Evolutionary conservation across 2,797 vertebrate genomes (phyloP).

Genomic region (Phalanger gymnotis): DNA sequence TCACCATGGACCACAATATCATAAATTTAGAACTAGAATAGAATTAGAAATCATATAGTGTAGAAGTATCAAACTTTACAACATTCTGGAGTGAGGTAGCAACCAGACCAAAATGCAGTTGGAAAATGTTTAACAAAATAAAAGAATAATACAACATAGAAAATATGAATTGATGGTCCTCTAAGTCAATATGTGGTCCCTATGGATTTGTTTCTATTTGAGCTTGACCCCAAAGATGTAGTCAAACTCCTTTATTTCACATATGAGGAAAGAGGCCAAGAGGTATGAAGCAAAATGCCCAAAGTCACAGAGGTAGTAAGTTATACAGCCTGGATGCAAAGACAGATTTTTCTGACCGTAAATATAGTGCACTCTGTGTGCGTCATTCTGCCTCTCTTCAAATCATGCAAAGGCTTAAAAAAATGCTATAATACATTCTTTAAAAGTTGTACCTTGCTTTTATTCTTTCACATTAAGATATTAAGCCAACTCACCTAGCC

Average conservation of each 20-base stretch:
- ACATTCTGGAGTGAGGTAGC: background rate
- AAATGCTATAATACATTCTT: background rate
- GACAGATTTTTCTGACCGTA: background rate
- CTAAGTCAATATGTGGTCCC: background rate
- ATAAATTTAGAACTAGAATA: background rate
- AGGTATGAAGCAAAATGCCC: background rate
- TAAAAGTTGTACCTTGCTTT: background rate
- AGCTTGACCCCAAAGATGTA: background rate
- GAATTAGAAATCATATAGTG: background rate
- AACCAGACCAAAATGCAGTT: background rate
- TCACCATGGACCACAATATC: background rate
- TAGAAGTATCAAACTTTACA: background rate
- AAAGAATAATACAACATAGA: background rate
- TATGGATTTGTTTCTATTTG: background rate
- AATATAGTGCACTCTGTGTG: background rate
- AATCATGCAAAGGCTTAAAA: conserved; percentile 20
- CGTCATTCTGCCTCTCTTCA: background rate
- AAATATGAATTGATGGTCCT: background rate
- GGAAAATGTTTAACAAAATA: background rate
- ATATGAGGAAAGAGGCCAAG: too few species aligned
- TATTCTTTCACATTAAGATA: background rate
- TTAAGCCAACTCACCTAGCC: background rate
- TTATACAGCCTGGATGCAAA: background rate
- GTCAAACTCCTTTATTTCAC: background rate
- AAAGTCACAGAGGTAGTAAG: background rate